These are phyloP conservation scores for Chrysopa pallens DNA, from an alignment of 1,140 invertebrate species.

Conservation along the genomic window DNA sequence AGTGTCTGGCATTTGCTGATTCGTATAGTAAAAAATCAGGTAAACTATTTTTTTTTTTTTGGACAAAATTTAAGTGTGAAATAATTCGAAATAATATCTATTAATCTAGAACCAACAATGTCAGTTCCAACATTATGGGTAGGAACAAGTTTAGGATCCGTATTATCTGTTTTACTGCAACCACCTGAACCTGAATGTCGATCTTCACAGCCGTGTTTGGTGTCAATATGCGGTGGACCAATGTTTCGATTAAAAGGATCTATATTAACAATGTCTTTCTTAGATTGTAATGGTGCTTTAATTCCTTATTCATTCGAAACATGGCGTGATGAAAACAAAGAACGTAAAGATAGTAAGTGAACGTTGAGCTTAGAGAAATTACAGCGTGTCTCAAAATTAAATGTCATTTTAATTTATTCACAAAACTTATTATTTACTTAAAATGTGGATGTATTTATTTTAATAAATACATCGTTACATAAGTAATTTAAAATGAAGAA, in stretches of 20 bases:
- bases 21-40: slow-evolving; percentile 88
- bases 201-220: slow-evolving; percentile 71
- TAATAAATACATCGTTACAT: too few relatives aligned
- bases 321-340: slow-evolving; percentile 68
- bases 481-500: too few relatives aligned
- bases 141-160: slow-evolving; percentile 86
- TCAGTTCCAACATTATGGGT: slow-evolving; percentile 81
- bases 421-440: slow-evolving; percentile 2
- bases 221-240: slow-evolving; percentile 77
- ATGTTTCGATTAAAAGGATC: slow-evolving; percentile 88
- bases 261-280: slow-evolving; percentile 84
- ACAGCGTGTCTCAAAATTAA: neutral
- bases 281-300: slow-evolving; percentile 81
- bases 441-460: neutral
- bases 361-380: neutral
- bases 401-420: too few relatives aligned
- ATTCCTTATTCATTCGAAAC: slow-evolving; percentile 70
- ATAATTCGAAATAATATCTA: too few relatives aligned
- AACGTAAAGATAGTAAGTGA: slow-evolving; percentile 42
- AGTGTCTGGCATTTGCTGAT: slow-evolving; percentile 89
- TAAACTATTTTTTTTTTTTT: too few relatives aligned
- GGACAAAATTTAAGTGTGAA: too few relatives aligned
- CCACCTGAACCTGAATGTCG: slow-evolving; percentile 66
- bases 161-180: slow-evolving; percentile 77
- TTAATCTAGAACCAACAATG: slow-evolving; percentile 45